Evolutionary conservation across 2,888 invertebrate genomes (phyloP).

Genomic region (Chrysomela aeneicollis): DNA sequence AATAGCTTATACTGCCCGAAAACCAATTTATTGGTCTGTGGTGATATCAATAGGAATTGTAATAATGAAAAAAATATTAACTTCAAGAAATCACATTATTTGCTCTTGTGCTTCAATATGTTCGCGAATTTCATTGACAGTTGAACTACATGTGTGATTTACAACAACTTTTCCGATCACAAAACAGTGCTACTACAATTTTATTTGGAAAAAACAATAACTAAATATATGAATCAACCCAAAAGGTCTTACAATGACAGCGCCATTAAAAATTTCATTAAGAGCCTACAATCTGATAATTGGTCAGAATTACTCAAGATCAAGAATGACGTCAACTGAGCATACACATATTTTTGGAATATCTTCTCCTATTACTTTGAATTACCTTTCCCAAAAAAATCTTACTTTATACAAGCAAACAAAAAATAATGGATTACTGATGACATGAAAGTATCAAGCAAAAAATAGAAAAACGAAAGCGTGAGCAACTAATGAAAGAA

Average conservation of each 20-base stretch:
- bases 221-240: neutral
- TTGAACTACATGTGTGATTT: constrained; percentile 5
- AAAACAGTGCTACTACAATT: constrained; percentile 13
- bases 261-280: constrained; percentile 6
- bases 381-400: constrained; percentile 12
- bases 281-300: neutral
- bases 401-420: neutral
- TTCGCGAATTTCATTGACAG: constrained; percentile 7
- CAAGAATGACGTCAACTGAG: constrained; percentile 4
- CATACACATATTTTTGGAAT: constrained; percentile 11
- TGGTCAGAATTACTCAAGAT: constrained; percentile 6
- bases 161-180: constrained; percentile 7
- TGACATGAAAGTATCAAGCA: constrained; percentile 12
- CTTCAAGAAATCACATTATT: constrained; percentile 5
- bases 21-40: constrained; percentile 11
- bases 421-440: constrained; percentile 9
- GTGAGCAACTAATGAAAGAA: constrained; percentile 14
- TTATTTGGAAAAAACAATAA: neutral
- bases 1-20: constrained; percentile 8
- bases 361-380: constrained; percentile 15
- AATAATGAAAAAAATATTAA: constrained; percentile 4
- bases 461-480: constrained; percentile 10
- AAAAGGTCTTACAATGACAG: constrained; percentile 11
- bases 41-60: constrained; percentile 11
- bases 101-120: constrained; percentile 2